Evolutionary conservation across 2,113 vertebrate species (phyloP).

Genomic region (Columba janthina): DNA sequence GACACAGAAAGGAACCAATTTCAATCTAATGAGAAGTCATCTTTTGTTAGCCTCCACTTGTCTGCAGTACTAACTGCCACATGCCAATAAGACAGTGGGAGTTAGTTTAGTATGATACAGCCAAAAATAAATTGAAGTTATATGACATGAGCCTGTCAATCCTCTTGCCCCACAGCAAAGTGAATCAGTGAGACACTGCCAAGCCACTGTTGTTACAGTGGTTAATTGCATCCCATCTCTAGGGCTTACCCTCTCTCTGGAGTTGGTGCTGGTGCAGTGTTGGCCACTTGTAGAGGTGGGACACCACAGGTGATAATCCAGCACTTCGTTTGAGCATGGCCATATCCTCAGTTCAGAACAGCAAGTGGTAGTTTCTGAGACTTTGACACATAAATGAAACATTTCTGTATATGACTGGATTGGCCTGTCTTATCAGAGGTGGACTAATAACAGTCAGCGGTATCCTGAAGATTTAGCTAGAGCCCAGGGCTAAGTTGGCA

Average conservation of each 20-base stretch:
- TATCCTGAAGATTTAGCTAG: not conserved
- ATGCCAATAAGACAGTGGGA: not conserved
- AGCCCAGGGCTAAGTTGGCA: slow-evolving; percentile 11
- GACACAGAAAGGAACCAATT: not conserved
- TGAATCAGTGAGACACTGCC: not conserved
- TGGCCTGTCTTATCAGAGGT: not conserved
- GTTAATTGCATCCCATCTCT: not conserved
- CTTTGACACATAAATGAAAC: not conserved
- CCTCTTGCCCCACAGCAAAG: not conserved
- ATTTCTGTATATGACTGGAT: accelerated
- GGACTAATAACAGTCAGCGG: not conserved
- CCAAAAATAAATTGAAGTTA: not conserved
- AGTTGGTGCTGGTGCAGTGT: not conserved
- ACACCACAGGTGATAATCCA: not conserved
- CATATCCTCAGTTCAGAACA: not conserved
- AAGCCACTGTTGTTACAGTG: not conserved
- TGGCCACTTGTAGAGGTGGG: not conserved
- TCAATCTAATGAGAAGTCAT: not conserved
- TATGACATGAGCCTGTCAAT: not conserved
- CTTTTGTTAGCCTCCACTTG: not conserved
- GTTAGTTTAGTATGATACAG: not conserved
- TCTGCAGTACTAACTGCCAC: not conserved
- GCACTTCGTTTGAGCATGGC: not conserved
- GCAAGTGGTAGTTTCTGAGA: not conserved
- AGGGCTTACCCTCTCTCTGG: not conserved